Percentiles rank a stretch among this genome's conserved stretches.
phyloP scores from a whole-genome alignment of 2,888 invertebrate species.

The Drosophila flavopinicola region DNA sequence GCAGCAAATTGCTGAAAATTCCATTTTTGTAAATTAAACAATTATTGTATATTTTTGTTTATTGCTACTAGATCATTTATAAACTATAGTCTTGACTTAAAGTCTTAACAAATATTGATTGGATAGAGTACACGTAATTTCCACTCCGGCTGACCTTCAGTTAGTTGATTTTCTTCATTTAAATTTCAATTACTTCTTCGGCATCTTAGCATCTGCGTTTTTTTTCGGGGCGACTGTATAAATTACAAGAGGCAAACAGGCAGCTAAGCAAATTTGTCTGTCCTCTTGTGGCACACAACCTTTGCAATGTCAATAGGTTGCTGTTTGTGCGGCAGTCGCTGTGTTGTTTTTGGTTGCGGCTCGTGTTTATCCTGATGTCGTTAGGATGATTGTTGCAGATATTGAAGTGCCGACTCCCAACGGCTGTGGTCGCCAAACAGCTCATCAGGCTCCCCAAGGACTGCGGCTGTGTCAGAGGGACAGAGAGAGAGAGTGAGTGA shows the following conservation, averaged over 20 bases:
- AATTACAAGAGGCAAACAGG: constrained; percentile 55
- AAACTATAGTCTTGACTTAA: too few relatives aligned
- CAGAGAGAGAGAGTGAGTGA: neutral
- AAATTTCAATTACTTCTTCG: constrained; percentile 41
- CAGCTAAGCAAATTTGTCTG: constrained; percentile 40
- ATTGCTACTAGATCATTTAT: too few relatives aligned
- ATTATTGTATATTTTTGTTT: too few relatives aligned
- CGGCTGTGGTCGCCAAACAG: constrained; percentile 26
- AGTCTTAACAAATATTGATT: too few relatives aligned
- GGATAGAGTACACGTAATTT: neutral
- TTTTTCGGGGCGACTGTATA: constrained; percentile 51
- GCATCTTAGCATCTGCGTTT: constrained; percentile 1
- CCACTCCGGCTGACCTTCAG: neutral
- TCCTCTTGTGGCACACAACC: constrained; percentile 41
- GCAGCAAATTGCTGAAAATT: too few relatives aligned
- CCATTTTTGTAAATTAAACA: too few relatives aligned
- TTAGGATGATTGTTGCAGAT: constrained; percentile 60
- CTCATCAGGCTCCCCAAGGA: constrained; percentile 33
- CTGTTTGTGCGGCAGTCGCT: constrained; percentile 6
- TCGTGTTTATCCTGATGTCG: constrained; percentile 67
- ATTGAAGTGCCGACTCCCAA: constrained; percentile 31
- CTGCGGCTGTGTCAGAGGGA: constrained; percentile 1
- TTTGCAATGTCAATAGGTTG: constrained; percentile 67
- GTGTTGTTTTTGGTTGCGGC: constrained; percentile 20
- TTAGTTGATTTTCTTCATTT: constrained; percentile 43